Evolutionary conservation across 2,888 invertebrate species (phyloP), one percentile per base, ranked within the genome.

Genomic region (Acleris holmiana): DNA sequence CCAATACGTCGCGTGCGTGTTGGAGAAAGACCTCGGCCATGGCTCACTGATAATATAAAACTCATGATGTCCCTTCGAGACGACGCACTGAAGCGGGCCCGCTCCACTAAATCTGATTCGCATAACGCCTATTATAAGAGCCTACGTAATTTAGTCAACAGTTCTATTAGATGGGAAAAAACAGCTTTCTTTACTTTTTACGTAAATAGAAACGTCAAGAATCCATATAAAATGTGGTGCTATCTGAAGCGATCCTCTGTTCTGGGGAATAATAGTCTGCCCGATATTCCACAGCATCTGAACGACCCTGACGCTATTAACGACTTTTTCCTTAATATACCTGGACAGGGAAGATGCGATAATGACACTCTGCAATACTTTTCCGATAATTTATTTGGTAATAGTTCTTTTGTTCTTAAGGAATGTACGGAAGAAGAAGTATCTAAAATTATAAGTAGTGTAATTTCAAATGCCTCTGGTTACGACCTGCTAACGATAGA

Each of bases 11-110:
- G 18, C 13, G 13, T 56, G 10, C 44, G 44, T 29, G 46, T 46
- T 10, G n/a, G 25, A 17, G 46, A 46, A 10, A 44, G 17, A 18
- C 46, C 46, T 2, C 55, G 17, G 41, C 44, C 60, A 17, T 60
- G 60, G 61, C 19, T 61, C 19, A 48, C 53, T 13, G 60, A 61
- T 47, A 55, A 61, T n/a, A 18, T 61, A 5, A 48, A 54, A 6
- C 35, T 48, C n/a, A 61, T 61, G 61, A 61, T 54, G 47, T 35
- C 15, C n/a, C 6, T 61, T 5, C 50, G 53, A n/a, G 46, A 60
- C 21, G 25, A n/a, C 3, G 60, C 60, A 19, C 25, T 51, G 1
- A 40, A 6, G 4, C 44, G 41, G 46, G 60, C 60, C 3, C n/a
- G 29, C 3, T 13, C 18, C 13, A 53, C 44, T 29, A 35, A 15